These are phyloP conservation scores for Andrena trimmerana DNA, from an alignment of 2,888 invertebrate genomes.

Conservation along the genomic window DNA sequence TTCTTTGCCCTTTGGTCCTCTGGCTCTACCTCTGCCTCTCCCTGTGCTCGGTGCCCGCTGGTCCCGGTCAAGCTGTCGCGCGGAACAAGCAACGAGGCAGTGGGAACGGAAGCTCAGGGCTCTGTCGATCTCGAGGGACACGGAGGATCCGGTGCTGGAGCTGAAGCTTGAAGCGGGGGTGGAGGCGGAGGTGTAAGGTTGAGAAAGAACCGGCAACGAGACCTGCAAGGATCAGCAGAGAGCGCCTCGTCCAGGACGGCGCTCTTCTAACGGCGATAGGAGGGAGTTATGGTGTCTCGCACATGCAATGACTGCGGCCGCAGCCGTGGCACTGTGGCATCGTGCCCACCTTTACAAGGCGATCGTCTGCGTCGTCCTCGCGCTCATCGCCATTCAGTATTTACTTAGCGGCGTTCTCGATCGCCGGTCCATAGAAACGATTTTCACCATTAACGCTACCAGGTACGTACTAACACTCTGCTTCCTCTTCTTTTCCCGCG, in stretches of 20 bases:
- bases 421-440: slow-evolving; percentile 82
- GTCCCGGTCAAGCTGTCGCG: neutral
- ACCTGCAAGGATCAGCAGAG: slow-evolving; percentile 47
- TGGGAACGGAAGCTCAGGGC: neutral
- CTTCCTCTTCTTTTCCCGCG: neutral
- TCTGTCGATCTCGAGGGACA: slow-evolving; percentile 3
- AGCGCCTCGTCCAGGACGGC: slow-evolving; percentile 69
- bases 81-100: neutral
- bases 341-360: slow-evolving; percentile 87
- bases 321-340: slow-evolving; percentile 86
- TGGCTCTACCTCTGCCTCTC: no score
- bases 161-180: neutral
- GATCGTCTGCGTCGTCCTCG: slow-evolving; percentile 87
- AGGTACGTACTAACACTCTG: slow-evolving; percentile 71
- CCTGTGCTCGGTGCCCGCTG: neutral
- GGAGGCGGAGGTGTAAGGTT: no score
- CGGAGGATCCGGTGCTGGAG: neutral
- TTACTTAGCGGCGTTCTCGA: slow-evolving; percentile 89
- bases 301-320: slow-evolving; percentile 83
- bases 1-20: neutral
- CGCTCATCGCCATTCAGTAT: slow-evolving; percentile 90
- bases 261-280: slow-evolving; percentile 77
- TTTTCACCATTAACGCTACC: slow-evolving; percentile 82
- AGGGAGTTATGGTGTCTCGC: slow-evolving; percentile 83
- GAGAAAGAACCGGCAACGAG: neutral